These are phyloP conservation scores for Aspidapion aeneum DNA, from an alignment of 2,888 invertebrate genomes.

Conservation along the genomic window DNA sequence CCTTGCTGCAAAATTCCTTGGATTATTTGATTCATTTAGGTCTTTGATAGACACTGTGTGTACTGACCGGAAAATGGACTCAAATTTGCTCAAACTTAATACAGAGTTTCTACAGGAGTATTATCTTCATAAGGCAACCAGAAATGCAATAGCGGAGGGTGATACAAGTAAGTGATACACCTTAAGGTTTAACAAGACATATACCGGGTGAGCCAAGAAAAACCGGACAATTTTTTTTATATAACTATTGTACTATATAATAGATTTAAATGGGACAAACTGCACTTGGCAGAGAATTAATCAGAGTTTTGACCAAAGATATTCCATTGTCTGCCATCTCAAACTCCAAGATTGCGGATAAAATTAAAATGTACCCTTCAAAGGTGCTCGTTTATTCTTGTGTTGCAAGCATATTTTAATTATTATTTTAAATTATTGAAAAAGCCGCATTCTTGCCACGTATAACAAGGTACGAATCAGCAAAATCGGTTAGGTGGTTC, in stretches of 20 bases:
- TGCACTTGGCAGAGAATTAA: not conserved
- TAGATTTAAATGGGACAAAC: not conserved
- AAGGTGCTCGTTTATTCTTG: not conserved
- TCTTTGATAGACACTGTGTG: too few relatives aligned
- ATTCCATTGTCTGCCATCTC: not conserved
- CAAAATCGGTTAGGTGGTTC: not conserved
- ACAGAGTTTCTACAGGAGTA: too few relatives aligned
- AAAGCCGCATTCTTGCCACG: not conserved
- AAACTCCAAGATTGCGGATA: not conserved
- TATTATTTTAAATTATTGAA: not conserved
- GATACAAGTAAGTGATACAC: too few relatives aligned
- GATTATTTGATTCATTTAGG: too few relatives aligned
- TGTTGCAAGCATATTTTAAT: not conserved
- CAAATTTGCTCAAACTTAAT: too few relatives aligned
- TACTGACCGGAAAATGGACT: too few relatives aligned
- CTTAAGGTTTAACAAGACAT: too few relatives aligned
- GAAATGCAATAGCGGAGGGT: too few relatives aligned
- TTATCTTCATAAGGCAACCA: too few relatives aligned
- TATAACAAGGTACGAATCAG: not conserved
- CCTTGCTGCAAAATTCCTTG: too few relatives aligned
- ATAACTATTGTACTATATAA: not conserved
- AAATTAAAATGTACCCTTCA: not conserved
- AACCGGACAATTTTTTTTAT: not conserved
- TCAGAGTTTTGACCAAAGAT: not conserved
- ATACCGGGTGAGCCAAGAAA: not conserved